Evolutionary conservation across 2,113 vertebrate species (phyloP).

Genomic region (Ramphastos sulfuratus): DNA sequence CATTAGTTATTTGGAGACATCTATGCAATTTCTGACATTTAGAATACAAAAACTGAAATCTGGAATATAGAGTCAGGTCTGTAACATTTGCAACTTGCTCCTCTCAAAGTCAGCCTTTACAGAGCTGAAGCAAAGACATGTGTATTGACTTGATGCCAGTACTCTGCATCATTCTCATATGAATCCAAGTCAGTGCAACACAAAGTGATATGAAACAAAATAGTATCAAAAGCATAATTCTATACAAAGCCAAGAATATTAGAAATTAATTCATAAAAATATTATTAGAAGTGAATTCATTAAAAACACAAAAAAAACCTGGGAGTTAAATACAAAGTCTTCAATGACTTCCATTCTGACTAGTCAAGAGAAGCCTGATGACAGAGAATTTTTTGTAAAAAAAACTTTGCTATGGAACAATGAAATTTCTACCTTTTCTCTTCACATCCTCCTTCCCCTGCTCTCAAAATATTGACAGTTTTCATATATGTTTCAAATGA

Average conservation of each 20-base stretch:
- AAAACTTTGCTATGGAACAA: neutral
- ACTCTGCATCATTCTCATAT: neutral
- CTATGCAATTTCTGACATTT: neutral
- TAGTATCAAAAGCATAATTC: neutral
- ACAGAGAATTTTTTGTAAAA: neutral
- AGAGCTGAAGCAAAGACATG: neutral
- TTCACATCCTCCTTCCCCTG: neutral
- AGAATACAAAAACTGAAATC: neutral
- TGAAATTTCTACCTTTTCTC: neutral
- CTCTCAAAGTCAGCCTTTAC: neutral
- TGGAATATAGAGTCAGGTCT: neutral
- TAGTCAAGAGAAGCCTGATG: neutral
- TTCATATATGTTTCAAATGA: neutral
- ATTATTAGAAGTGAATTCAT: too few relatives aligned
- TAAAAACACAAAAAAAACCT: neutral
- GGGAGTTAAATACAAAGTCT: neutral
- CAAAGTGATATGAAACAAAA: neutral
- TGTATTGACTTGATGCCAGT: rapidly evolving
- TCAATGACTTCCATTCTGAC: neutral
- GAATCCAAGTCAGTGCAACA: neutral
- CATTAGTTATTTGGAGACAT: neutral
- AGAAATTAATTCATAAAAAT: neutral
- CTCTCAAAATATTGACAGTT: neutral
- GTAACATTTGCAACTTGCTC: neutral
- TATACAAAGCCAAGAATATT: neutral